Evolutionary conservation across 2,888 invertebrate species (phyloP).

Genomic region (Eupeodes luniger): DNA sequence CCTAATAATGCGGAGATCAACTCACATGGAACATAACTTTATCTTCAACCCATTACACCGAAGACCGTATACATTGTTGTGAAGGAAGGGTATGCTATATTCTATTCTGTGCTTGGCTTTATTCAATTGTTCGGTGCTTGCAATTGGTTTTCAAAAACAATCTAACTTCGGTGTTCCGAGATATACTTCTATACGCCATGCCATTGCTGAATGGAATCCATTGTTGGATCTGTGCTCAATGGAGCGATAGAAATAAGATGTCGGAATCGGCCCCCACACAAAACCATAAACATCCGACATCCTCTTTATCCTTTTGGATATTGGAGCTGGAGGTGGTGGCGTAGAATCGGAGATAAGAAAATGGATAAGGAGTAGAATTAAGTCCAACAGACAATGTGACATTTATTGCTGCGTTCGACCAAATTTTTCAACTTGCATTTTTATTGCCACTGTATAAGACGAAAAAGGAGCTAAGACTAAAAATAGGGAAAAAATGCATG

Average conservation of each 20-base stretch:
- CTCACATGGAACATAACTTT: conserved; percentile 48
- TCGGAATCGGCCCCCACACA: conserved; percentile 32
- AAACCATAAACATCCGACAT: conserved; percentile 52
- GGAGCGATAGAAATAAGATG: conserved; percentile 66
- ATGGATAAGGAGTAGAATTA: conserved; percentile 67
- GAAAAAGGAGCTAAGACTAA: conserved; percentile 1
- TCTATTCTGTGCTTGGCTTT: conserved; percentile 30
- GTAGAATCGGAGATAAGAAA: conserved; percentile 2
- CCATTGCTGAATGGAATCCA: conserved; percentile 32
- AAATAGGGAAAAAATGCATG: conserved; percentile 24
- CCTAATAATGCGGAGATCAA: neutral
- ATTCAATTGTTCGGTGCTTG: conserved; percentile 62
- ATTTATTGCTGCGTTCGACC: conserved; percentile 65
- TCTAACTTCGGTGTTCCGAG: conserved; percentile 46
- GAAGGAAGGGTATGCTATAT: conserved; percentile 21
- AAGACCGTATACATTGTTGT: conserved; percentile 42
- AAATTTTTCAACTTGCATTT: conserved; percentile 58
- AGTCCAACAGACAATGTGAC: conserved; percentile 67
- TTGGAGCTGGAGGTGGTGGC: no score
- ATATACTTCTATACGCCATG: conserved; percentile 20
- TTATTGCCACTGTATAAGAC: conserved; percentile 41
- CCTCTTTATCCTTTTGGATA: neutral
- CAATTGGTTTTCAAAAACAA: conserved; percentile 70
- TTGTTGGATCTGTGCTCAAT: conserved; percentile 72
- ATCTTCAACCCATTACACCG: conserved; percentile 52